Conservation (phyloP, 2,888 invertebrate genomes). For the Pyrrhosoma nymphula region DNA sequence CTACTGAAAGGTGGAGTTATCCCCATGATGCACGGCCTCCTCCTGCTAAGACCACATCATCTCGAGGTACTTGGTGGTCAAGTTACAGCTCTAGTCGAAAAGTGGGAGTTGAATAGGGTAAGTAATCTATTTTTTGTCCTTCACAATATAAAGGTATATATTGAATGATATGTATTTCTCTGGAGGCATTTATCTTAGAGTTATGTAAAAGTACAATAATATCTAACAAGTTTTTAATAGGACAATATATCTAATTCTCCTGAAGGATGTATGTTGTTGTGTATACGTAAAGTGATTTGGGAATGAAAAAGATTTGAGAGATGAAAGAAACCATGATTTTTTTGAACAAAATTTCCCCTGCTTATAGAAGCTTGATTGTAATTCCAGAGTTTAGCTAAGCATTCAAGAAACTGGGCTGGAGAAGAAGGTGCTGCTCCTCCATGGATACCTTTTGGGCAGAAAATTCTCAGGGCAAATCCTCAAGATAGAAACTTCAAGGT, state of each 20-base stretch:
- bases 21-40: constrained; percentile 85
- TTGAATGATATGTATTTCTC: too few species aligned
- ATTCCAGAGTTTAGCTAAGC: constrained; percentile 82
- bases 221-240: too few species aligned
- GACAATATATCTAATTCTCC: neutral
- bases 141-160: constrained; percentile 66
- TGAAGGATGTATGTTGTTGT: neutral
- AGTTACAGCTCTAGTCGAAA: constrained; percentile 90
- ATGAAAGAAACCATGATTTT: neutral
- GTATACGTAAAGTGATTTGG: neutral
- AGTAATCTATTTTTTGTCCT: constrained; percentile 72
- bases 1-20: constrained; percentile 80
- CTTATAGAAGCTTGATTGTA: too few species aligned
- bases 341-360: neutral
- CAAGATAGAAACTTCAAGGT: constrained; percentile 83
- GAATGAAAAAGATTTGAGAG: too few species aligned
- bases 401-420: constrained; percentile 82
- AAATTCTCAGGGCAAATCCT: constrained; percentile 81
- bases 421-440: constrained; percentile 91
- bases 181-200: too few species aligned
- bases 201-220: neutral
- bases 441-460: constrained; percentile 95
- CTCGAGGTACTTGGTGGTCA: constrained; percentile 90
- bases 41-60: constrained; percentile 85
- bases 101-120: constrained; percentile 88